phyloP scores from a whole-genome alignment of 2,888 invertebrate genomes.

The Eurytoma californica region DNA sequence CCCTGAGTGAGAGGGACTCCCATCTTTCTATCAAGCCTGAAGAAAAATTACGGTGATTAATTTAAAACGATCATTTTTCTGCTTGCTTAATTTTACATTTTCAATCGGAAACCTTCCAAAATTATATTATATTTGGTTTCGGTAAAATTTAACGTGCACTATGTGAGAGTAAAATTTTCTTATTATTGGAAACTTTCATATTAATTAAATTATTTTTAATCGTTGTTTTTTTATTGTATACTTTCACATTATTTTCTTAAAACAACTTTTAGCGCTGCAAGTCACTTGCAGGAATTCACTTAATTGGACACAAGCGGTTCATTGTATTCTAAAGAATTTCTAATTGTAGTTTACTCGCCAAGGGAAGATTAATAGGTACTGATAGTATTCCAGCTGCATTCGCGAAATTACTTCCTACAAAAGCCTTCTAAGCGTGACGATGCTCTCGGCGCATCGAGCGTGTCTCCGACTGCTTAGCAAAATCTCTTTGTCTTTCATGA shows the following conservation, averaged over 20 bases:
- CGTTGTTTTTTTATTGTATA: not conserved
- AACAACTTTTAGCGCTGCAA: not conserved
- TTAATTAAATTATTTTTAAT: too few relatives aligned
- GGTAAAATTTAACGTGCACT: too few relatives aligned
- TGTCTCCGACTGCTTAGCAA: slow-evolving; percentile 23
- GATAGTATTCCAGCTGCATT: slow-evolving; percentile 11
- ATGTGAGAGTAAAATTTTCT: too few relatives aligned
- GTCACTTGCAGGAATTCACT: not conserved
- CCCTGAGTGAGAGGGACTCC: slow-evolving; percentile 75
- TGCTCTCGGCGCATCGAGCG: slow-evolving; percentile 8
- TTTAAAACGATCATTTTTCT: too few relatives aligned
- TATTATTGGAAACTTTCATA: too few relatives aligned
- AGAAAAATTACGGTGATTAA: slow-evolving; percentile 55
- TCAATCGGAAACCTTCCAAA: too few relatives aligned
- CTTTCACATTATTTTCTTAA: not conserved
- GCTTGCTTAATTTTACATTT: too few relatives aligned
- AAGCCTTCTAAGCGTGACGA: slow-evolving; percentile 19
- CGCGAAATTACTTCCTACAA: slow-evolving; percentile 38
- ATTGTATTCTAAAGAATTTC: slow-evolving; percentile 30
- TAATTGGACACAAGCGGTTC: slow-evolving; percentile 19
- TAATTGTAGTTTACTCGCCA: slow-evolving; percentile 25
- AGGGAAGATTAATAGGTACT: slow-evolving; percentile 23
- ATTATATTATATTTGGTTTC: too few relatives aligned
- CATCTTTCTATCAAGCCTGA: slow-evolving; percentile 74
- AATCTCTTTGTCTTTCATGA: slow-evolving; percentile 14